Evolutionary conservation across 1,140 invertebrate genomes (phyloP).

Genomic region (Meteorus sp.): DNA sequence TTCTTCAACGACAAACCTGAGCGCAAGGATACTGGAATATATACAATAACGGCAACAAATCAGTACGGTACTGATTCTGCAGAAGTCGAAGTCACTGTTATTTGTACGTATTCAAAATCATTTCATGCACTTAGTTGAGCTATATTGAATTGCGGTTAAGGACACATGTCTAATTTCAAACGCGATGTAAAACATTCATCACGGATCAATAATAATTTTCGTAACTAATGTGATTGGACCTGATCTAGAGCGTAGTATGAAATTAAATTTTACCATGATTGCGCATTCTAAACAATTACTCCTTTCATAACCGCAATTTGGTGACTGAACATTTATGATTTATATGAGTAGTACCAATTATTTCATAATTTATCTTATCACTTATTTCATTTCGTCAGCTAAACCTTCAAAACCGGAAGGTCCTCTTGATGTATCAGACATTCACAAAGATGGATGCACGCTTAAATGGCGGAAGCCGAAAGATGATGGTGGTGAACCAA

Average conservation of each 20-base stretch:
- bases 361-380: too few species aligned
- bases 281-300: too few species aligned
- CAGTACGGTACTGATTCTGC: constrained; percentile 86
- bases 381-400: constrained; percentile 61
- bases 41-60: constrained; percentile 83
- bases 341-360: too few species aligned
- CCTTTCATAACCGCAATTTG: too few species aligned
- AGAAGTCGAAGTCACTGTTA: constrained; percentile 88
- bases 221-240: too few species aligned
- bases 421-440: constrained; percentile 91
- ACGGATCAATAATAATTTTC: too few species aligned
- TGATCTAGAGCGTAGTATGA: too few species aligned
- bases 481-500: constrained; percentile 95
- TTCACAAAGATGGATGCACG: constrained; percentile 93
- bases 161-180: not conserved
- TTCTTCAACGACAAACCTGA: constrained; percentile 81
- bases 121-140: constrained; percentile 1
- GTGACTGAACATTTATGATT: too few species aligned
- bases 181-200: too few species aligned
- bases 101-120: constrained; percentile 67
- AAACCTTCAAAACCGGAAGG: constrained; percentile 93
- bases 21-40: constrained; percentile 82
- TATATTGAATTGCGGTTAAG: constrained; percentile 14
- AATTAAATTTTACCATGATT: too few species aligned
- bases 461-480: constrained; percentile 97